Evolutionary conservation across 1,140 invertebrate species (phyloP), one percentile per base, ranked within the genome.

Genomic region (Rhagoletis zephyria): DNA sequence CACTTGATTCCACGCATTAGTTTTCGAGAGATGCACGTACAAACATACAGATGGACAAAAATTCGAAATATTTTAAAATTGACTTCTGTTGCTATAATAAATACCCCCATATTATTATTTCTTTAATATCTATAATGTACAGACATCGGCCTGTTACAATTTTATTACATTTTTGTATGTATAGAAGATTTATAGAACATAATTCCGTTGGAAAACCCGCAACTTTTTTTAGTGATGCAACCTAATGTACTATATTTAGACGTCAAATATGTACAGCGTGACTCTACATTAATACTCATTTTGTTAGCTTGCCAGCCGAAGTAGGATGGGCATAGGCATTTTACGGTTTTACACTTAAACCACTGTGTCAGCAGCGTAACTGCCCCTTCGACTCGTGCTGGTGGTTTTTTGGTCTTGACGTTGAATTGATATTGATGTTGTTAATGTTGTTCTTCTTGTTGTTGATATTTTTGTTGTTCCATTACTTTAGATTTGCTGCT

Each of bases 401-500:
- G 42, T 70, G 40, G 40, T 56, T 59, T 81, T 59, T 7, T 19
- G 48, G 51, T 48, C 74, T 81, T 81, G 74, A 81, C 48, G 74
- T 59, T 59, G 48, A 81, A 81, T 81, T 81, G 74, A 30, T 81
- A 81, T 81, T 81, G 74, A 81, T 81, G 74, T 56, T 81, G n/a
- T 74, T 42, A 12, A 14, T 67, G 64, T 40, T 74, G 45, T 14
- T 48, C 45, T 4, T 48, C 42, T 2, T 5, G 70, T n/a, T 48
- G 42, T 14, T 16, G 45, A 12, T 40, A 42, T 74, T 74, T 63
- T 63, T 63, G n/a, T n/a, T 63, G n/a, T 9, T 16, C 9, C 61
- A 14, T 63, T 5, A 63, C 61, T 63, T 9, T 63, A 63, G 12
- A 7, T 19, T 81, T 81, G 45, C 3, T 56, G 74, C 6, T 12